Conservation (phyloP, 1,140 invertebrate genomes). For the Lepidurus packardi region DNA sequence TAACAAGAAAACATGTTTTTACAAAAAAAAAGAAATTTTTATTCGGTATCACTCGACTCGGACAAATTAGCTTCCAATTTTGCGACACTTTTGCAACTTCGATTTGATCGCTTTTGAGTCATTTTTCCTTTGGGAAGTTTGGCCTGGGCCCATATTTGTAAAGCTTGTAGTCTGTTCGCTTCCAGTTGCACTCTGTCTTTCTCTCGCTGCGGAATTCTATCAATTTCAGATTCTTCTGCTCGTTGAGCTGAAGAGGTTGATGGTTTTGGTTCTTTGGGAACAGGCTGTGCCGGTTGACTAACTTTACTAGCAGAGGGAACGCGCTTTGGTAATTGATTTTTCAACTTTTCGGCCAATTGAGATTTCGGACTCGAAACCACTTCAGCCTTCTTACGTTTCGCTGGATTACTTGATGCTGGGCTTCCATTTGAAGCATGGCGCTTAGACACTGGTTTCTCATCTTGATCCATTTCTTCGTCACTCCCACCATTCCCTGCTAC, state of each 20-base stretch:
- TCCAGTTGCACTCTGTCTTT: conserved; percentile 57
- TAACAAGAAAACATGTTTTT: background rate
- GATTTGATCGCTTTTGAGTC: background rate
- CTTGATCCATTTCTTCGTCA: conserved; percentile 37
- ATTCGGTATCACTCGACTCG: no score
- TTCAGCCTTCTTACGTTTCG: background rate
- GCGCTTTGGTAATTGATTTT: background rate
- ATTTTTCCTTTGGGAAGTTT: conserved; percentile 34
- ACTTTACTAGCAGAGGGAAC: conserved; percentile 22
- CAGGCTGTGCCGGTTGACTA: conserved; percentile 30
- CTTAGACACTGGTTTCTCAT: conserved; percentile 32
- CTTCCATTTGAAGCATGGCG: conserved; percentile 37
- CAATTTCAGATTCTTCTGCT: conserved; percentile 29
- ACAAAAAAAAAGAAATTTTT: background rate
- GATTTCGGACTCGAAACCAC: background rate
- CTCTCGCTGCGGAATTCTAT: conserved; percentile 63
- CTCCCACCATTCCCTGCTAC: conserved; percentile 45
- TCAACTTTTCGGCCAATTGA: conserved; percentile 24
- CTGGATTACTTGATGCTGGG: background rate
- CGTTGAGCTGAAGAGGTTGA: conserved; percentile 12
- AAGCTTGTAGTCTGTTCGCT: conserved; percentile 65
- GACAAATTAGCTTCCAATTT: background rate
- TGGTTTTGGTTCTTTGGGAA: conserved; percentile 34
- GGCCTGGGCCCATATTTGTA: conserved; percentile 61
- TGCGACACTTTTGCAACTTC: background rate